Evolutionary conservation across 30 jellyfish, hydroid and myxozoan species (phyloP).

Genomic region (Aurelia sp.): DNA sequence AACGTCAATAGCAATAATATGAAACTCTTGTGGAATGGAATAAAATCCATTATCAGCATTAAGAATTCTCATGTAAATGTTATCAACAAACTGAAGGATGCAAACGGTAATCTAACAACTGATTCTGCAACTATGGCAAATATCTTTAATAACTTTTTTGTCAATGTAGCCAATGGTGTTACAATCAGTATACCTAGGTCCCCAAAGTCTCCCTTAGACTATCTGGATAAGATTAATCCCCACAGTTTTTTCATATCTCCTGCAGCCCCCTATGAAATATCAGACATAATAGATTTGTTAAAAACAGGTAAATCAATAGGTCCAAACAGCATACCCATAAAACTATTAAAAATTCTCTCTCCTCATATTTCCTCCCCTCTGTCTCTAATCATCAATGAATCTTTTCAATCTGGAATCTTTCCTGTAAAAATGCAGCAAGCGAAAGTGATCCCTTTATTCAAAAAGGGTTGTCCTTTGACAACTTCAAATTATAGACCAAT

Average conservation of each 20-base stretch:
- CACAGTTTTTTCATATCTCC: conserved; percentile 24
- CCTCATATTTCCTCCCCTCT: conserved; percentile 43
- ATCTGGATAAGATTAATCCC: conserved; percentile 16
- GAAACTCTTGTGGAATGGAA: no score
- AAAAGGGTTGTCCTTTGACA: conserved; percentile 51
- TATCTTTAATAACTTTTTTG: conserved; percentile 34
- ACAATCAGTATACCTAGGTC: conserved; percentile 53
- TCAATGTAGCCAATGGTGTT: conserved; percentile 39
- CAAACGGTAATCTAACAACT: conserved; percentile 59
- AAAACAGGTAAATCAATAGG: conserved; percentile 40
- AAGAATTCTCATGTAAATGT: no score
- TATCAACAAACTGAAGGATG: conserved; percentile 54
- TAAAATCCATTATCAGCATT: no score
- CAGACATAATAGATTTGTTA: no score
- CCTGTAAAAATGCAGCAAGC: conserved; percentile 51
- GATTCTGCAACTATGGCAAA: conserved; percentile 59
- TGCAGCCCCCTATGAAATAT: no score
- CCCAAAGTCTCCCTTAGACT: conserved; percentile 45
- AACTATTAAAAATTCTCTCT: conserved; percentile 45
- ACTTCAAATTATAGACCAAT: conserved; percentile 49
- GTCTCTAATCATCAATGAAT: conserved; percentile 52
- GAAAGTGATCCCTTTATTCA: conserved; percentile 55
- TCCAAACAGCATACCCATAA: conserved; percentile 49
- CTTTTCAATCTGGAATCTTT: conserved; percentile 43
- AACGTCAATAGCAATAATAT: no score